A percentile compares a stretch with the other conserved stretches of the same genome.
phyloP scores from a whole-genome alignment of 2,113 vertebrate species.

The Hemichromis elongatus region DNA sequence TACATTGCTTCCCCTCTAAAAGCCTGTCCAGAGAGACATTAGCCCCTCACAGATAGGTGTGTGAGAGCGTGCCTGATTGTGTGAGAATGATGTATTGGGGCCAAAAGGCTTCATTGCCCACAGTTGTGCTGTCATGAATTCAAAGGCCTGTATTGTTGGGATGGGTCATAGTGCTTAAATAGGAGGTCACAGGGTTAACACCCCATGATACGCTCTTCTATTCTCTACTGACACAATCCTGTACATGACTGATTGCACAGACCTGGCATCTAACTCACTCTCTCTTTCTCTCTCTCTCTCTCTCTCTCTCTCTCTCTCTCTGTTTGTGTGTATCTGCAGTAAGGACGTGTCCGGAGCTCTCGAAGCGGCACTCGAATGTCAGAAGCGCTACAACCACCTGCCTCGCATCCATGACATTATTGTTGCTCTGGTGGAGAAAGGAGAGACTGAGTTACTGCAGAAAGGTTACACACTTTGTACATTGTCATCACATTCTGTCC shows the following conservation, averaged over 20 bases:
- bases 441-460: constrained; percentile 83
- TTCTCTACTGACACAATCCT: constrained; percentile 35
- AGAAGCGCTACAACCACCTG: constrained; percentile 75
- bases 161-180: constrained; percentile 45
- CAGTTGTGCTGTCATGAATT: constrained; percentile 61
- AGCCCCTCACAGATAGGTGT: constrained; percentile 40
- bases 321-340: constrained; percentile 62
- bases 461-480: constrained; percentile 75
- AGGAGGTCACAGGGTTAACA: constrained; percentile 49
- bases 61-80: constrained; percentile 39
- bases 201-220: constrained; percentile 23
- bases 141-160: constrained; percentile 58
- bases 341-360: constrained; percentile 77
- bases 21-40: constrained; percentile 58
- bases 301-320: neutral
- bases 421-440: constrained; percentile 83
- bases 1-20: constrained; percentile 40
- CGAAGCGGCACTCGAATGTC: constrained; percentile 73
- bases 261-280: constrained; percentile 14
- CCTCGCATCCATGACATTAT: constrained; percentile 83
- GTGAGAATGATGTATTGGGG: constrained; percentile 48
- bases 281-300: neutral
- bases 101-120: constrained; percentile 60
- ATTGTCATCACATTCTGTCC: neutral
- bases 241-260: constrained; percentile 40